Evolutionary conservation across 2,113 vertebrate genomes (phyloP), one percentile per base, ranked within the genome.

Genomic region (Anoura caudifer): DNA sequence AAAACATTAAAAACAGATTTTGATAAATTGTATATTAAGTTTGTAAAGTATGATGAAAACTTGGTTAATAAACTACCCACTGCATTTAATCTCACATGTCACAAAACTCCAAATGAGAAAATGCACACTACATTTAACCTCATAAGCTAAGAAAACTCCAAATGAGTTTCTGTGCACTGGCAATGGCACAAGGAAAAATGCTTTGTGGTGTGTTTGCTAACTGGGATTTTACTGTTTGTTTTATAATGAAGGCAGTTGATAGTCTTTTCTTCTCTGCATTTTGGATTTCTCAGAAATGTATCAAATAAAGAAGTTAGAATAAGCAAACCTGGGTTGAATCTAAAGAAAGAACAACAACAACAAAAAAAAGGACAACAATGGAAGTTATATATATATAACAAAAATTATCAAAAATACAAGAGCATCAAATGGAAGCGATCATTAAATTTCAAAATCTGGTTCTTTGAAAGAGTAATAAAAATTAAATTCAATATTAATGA

Each of bases 81-180:
- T 95, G 90, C 87, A 96, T 97, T 97, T 97, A 97, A 95, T 97
- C 92, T 98, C 92, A 98, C 95, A 96, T 0, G 84, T 95, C 94
- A 97, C 95, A 97, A 97, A 97, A 95, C 87, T 88, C 94, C 90
- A 98, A 97, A 97, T 97, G 95, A 95, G 95, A 97, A 98, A 97
- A 97, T 94, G 87, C 95, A 97, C 95, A 96, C 83, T 87, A 97
- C 96, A 97, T 97, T 97, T 96, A 98, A 93, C 92, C 76, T 90
- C 84, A 76, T 91, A 72, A 91, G 84, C 90, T 95, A 92, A 95
- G 96, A 61, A 87, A 63, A 81, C 10, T 91, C 33, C 80, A 94
- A 95, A 96, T 94, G 94, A 95, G 59, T 95, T 97, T 95, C 93
- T 95, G 63, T 87, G 70, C 83, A 14, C 80, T 93, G 86, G 24